phyloP scores from a whole-genome alignment of 2,113 vertebrate species.

The Elaphurus davidianus region DNA sequence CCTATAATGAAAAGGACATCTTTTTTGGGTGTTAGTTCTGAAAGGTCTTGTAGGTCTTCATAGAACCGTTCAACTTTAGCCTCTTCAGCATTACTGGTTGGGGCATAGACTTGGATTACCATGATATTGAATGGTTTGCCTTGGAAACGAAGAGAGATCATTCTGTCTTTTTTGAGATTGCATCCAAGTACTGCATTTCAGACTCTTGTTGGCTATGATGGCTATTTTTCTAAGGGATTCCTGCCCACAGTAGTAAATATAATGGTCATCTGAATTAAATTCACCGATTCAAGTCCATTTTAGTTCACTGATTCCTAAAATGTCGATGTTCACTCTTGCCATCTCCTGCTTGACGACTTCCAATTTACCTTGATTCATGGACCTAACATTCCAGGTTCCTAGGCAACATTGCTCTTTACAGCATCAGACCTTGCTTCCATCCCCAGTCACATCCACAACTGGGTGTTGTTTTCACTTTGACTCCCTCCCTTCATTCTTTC shows the following conservation, averaged over 20 bases:
- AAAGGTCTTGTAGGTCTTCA: neutral
- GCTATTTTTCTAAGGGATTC: neutral
- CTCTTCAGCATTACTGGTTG: neutral
- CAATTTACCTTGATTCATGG: neutral
- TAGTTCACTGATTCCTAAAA: neutral
- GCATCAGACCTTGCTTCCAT: neutral
- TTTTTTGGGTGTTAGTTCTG: neutral
- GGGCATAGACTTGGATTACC: neutral
- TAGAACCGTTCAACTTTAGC: neutral
- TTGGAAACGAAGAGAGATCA: neutral
- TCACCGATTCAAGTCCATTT: neutral
- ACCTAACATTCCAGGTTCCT: neutral
- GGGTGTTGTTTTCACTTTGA: neutral
- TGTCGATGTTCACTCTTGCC: fast-evolving
- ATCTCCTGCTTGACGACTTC: neutral
- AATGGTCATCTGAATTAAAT: neutral
- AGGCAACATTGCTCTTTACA: neutral
- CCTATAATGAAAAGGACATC: neutral
- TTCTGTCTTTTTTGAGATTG: neutral
- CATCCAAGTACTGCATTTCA: fast-evolving
- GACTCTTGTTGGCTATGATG: neutral
- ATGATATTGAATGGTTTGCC: neutral
- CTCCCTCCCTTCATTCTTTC: neutral
- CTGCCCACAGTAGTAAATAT: neutral
- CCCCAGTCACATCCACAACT: fast-evolving